These are phyloP conservation scores for Cyprinodon brontotheroides DNA, from an alignment of 2,113 vertebrate species.

Conservation along the genomic window DNA sequence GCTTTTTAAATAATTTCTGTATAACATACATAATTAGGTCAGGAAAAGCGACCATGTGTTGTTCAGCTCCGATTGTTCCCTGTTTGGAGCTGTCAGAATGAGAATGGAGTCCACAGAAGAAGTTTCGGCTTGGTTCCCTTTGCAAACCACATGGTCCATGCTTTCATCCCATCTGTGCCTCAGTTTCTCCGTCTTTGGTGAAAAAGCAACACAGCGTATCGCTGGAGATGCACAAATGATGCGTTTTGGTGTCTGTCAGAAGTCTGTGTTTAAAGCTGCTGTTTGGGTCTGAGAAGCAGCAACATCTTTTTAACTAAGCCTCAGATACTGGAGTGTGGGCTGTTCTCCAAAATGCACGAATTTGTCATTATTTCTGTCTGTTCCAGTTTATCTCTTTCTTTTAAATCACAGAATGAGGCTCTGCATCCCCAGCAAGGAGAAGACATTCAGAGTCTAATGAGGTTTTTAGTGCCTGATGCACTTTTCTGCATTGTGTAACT, in stretches of 20 bases:
- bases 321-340: background rate
- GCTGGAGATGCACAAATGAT: conserved; percentile 20
- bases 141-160: conserved; percentile 29
- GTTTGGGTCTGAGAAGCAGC: background rate
- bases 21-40: conserved; percentile 36
- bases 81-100: background rate
- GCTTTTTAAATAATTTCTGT: conserved; percentile 31
- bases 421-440: too few relatives aligned
- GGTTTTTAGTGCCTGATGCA: too few relatives aligned
- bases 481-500: too few relatives aligned
- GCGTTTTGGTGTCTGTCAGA: conserved; percentile 14
- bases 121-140: conserved; percentile 15
- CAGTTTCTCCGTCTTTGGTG: conserved; percentile 22
- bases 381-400: background rate
- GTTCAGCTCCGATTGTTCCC: background rate
- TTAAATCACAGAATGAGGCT: too few relatives aligned
- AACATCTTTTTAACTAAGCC: background rate
- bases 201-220: conserved; percentile 18
- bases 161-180: conserved; percentile 55
- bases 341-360: background rate
- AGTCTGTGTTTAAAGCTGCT: conserved; percentile 5
- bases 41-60: conserved; percentile 15
- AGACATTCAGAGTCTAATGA: too few relatives aligned
- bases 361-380: background rate
- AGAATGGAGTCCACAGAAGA: conserved; percentile 9